Conservation (phyloP, 2,113 vertebrate genomes). For the Galeopterus variegatus region DNA sequence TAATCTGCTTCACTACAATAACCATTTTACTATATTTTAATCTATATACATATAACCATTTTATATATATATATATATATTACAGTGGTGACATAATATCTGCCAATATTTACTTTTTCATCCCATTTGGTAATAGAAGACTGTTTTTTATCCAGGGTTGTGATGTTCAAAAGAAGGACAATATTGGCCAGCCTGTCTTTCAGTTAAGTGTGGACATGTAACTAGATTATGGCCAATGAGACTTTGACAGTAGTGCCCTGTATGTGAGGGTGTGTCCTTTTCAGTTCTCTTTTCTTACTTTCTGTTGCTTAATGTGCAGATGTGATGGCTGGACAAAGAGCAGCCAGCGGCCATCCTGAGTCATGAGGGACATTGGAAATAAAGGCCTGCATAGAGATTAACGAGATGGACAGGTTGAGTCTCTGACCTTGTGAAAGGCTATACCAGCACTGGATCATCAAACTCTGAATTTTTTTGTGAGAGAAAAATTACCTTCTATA, state of each 20-base stretch:
- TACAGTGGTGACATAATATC: no score
- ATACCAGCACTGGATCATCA: fast-evolving
- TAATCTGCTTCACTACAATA: neutral
- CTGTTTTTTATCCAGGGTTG: neutral
- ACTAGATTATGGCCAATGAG: neutral
- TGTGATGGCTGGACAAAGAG: neutral
- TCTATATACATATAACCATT: no score
- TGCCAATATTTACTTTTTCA: neutral
- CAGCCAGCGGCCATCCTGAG: neutral
- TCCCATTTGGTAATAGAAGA: neutral
- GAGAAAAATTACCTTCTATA: neutral
- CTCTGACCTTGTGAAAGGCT: fast-evolving
- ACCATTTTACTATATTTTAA: neutral
- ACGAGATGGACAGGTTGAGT: neutral
- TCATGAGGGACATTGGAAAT: neutral
- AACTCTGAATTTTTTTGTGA: neutral
- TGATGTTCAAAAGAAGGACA: neutral
- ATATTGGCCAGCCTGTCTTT: neutral
- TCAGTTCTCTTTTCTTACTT: neutral
- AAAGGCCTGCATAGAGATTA: neutral
- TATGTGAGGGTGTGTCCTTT: neutral
- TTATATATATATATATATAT: no score
- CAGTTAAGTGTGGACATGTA: neutral
- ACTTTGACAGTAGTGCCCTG: neutral
- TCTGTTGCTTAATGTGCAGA: neutral